Conservation (phyloP, 2,888 invertebrate species). For the Calephelis perditalis region DNA sequence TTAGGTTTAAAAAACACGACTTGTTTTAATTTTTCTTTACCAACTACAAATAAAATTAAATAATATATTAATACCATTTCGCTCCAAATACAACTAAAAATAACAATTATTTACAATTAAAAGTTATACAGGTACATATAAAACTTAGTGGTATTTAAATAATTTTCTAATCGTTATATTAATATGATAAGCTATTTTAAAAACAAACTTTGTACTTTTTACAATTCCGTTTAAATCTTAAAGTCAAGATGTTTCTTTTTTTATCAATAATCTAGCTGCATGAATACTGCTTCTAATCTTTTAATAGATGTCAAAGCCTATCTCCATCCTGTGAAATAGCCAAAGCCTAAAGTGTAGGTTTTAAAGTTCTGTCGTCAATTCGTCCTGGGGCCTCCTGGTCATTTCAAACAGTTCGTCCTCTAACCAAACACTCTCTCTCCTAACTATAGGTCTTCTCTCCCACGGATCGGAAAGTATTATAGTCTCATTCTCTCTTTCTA, state of each 20-base stretch:
- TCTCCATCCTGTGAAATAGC: not conserved
- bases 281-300: too few relatives aligned
- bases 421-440: conserved; percentile 80
- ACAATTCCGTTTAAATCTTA: not conserved
- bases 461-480: conserved; percentile 68
- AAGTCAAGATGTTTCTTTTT: too few relatives aligned
- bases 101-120: conserved; percentile 4
- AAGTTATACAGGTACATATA: conserved; percentile 10
- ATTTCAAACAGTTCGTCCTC: conserved; percentile 91
- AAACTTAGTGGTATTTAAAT: conserved; percentile 7
- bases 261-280: too few relatives aligned
- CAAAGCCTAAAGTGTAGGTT: not conserved
- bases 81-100: not conserved
- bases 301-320: not conserved
- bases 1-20: too few relatives aligned
- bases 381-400: conserved; percentile 92
- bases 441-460: conserved; percentile 69
- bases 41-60: too few relatives aligned
- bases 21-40: too few relatives aligned
- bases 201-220: conserved; percentile 7
- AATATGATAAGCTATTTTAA: not conserved
- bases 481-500: conserved; percentile 60
- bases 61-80: too few relatives aligned
- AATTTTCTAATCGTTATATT: conserved; percentile 3
- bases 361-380: conserved; percentile 91